Base-by-base conservation (phyloP, 2,888 invertebrate species). In the Cynaeus angustus region DNA sequence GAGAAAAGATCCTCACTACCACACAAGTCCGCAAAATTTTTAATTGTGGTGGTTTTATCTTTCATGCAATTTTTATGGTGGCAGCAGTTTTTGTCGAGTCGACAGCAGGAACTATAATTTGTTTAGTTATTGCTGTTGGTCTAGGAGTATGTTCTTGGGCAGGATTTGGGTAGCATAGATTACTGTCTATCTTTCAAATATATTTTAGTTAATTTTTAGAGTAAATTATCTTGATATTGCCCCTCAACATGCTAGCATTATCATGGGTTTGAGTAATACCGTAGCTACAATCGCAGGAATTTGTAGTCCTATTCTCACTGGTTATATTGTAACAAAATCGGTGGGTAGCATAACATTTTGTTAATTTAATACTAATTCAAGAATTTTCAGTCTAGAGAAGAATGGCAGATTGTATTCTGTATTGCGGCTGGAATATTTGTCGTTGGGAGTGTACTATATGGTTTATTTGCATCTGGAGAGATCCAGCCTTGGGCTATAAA, bases 81-180 rank as follows among this genome's bases (percentile, higher is more conserved):
- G 87, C 90, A 0, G 94, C 96, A 9, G 94, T 94, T 0, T 94
- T 92, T 80, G 86, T 93, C 1, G 83, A 89, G 28, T 88, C 91
- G 0, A 89, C 93, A 10, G 72, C 73, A 13, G 89, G 90, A 37
- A 91, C 93, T 43, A 88, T 96, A 9, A 87, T 91, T 9, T 96
- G 91, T 82, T 89, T 97, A 28, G 94, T 95, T 0, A 88, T 96
- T 52, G 95, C 96, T 0, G 95, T 97, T 0, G 97, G 97, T 0
- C 86, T 96, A 0, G 97, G 97, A 0, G 95, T 96, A 0, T 95
- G 97, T 83, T 95, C 96, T 0, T 97, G 96, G 96, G 92, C 95
- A 4, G 97, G 96, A 45, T 96, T 95, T 82, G 91, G 93, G 94
- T 94, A 21, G 86, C 85, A 16, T 65, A 16, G 1, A 33, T 7